Base-by-base conservation (phyloP, 1,140 invertebrate species). In the Drosophila auraria region DNA sequence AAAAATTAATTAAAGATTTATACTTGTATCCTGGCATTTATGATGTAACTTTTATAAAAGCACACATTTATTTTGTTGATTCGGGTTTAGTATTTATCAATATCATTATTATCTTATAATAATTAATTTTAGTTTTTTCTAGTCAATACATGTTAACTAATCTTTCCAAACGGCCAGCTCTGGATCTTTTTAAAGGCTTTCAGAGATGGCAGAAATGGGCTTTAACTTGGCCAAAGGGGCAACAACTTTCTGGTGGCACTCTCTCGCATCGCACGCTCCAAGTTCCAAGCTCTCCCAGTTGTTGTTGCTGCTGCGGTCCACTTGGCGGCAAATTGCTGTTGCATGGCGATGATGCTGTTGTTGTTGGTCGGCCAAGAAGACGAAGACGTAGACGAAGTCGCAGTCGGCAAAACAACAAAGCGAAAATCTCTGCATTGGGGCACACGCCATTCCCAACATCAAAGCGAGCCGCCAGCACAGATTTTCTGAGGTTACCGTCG, bases 401-500 rank as follows among this genome's bases (percentile, higher is more conserved):
- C 68, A 79, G 84, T 83, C 83, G 87, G 87, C 75, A 60, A 87
- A 90, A 83, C 78, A 92, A 87, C 91, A 92, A 92, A 92, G 87
- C 72, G 70, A 87, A 87, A 91, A 92, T 92, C 91, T 92, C 91
- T 84, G 87, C 91, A 92, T 90, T 87, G 89, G 91, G 70, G 91
- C 91, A 92, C 91, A 92, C 91, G 91, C 91, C 91, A 92, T 92
- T 92, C 89, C 82, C 84, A 92, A 91, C 87, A 92, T 92, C 84
- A 92, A 92, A 92, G 91, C 38, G 53, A 17, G 76, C 91, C 91
- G 91, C 78, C 70, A 89, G 83, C 89, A 87, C 83, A 87, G 80
- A 87, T 92, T 92, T 91, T 92, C 91, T 92, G 91, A 92, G 87
- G 91, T 83, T 87, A 82, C 83, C 87, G 53, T 78, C 79, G 91